These are phyloP conservation scores for Elephas maximus DNA, from an alignment of 2,113 vertebrate genomes.

Conservation along the genomic window DNA sequence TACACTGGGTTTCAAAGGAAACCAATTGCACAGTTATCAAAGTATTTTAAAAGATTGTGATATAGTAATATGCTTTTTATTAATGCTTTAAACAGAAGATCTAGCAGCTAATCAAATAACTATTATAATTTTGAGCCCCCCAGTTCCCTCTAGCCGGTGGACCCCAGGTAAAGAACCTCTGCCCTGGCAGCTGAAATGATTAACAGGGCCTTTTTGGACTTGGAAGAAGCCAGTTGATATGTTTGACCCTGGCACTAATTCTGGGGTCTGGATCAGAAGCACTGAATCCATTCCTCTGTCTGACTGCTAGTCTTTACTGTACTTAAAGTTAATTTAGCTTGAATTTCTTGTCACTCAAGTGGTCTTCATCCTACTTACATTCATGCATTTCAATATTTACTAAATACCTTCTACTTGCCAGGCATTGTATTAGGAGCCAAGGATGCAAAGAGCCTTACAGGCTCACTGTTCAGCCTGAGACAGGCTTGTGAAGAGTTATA, in stretches of 20 bases:
- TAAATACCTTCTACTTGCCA: neutral
- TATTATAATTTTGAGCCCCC: neutral
- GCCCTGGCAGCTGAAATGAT: neutral
- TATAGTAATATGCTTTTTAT: neutral
- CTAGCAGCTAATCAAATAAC: neutral
- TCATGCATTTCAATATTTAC: neutral
- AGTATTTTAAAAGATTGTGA: neutral
- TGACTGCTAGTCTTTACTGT: neutral
- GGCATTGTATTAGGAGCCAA: neutral
- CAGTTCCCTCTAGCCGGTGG: neutral
- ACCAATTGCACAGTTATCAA: neutral
- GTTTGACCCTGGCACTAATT: neutral
- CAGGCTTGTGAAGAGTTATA: fast-evolving
- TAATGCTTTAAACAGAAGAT: neutral
- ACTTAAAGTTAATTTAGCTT: neutral
- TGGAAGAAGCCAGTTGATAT: neutral
- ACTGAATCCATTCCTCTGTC: neutral
- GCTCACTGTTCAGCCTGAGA: neutral
- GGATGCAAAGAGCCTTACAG: neutral
- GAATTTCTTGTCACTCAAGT: neutral
- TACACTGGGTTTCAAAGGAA: neutral
- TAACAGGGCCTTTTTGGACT: neutral
- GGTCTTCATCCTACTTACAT: neutral
- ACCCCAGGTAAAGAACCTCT: neutral
- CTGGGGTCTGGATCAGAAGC: neutral